Base-by-base conservation (phyloP, 2,888 invertebrate species). In the Drosophila fulvimacula region DNA sequence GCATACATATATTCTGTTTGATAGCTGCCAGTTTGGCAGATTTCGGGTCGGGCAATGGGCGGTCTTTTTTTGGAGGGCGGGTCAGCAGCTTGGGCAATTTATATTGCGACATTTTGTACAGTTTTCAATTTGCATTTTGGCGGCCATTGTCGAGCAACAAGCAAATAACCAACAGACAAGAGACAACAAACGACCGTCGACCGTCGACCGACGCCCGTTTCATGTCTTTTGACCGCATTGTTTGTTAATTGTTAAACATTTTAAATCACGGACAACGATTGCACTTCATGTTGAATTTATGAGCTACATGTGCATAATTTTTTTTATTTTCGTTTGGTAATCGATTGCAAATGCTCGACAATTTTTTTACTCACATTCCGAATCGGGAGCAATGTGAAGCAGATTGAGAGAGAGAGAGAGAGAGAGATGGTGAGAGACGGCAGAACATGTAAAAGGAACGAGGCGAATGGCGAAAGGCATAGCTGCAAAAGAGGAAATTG, bases 191-290 rank as follows among this genome's bases (percentile, higher is more conserved):
- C 76, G 69, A 77, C 83, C 58, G 60, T 73, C n/a, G n/a, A 27
- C 10, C 39, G 21, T 42, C 39, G 21, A 41, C 17, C 27, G 46
- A 76, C 78, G 75, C 83, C 81, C 65, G 60, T 86, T 86, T 86
- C 84, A 72, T 82, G 88, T 84, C 82, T 76, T 86, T 82, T 82
- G 80, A 85, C 85, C 85, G 86, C 81, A 80, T 77, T 80, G 74
- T 88, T 78, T 73, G 82, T 88, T 88, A 88, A 83, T 86, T 83
- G 81, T 88, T 86, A 78, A 69, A 81, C 73, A 82, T 81, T 79
- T 88, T 81, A 83, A 88, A 88, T 86, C 85, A 74, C 71, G 59
- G 70, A 55, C 75, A 82, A 57, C 77, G 70, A 64, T 69, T 72
- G 76, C 73, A 69, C 32, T 48, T 48, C 17, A 13, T 32, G 67